phyloP scores from a whole-genome alignment of 1,140 invertebrate genomes.

The Drosophila biarmipes region DNA sequence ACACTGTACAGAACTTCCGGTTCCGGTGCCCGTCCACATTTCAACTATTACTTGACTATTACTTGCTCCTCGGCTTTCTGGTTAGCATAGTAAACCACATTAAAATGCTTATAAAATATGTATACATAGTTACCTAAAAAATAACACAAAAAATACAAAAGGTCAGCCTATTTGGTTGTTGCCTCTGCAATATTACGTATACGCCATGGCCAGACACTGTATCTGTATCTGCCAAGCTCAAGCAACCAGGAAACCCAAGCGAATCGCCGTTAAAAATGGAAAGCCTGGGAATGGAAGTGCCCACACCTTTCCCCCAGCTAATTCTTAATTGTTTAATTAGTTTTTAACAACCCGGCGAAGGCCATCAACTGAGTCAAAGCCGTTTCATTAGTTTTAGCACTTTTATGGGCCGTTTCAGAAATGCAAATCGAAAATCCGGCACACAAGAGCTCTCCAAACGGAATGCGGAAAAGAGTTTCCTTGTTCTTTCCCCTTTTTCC shows the following conservation, averaged over 20 bases:
- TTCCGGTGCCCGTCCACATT: constrained; percentile 25
- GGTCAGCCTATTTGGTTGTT: too few relatives aligned
- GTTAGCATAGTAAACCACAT: neutral
- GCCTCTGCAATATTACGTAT: constrained; percentile 1
- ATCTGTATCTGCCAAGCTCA: too few relatives aligned
- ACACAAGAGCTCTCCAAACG: constrained; percentile 11
- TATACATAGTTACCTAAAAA: neutral
- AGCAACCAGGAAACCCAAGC: too few relatives aligned
- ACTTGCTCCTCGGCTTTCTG: neutral
- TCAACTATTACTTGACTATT: too few relatives aligned
- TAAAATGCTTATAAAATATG: neutral
- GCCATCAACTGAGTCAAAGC: constrained; percentile 16
- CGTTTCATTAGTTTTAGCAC: constrained; percentile 23
- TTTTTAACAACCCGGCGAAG: neutral
- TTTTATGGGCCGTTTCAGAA: constrained; percentile 33
- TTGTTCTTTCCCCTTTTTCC: neutral
- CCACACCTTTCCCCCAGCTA: constrained; percentile 3
- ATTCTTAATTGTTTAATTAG: constrained; percentile 5
- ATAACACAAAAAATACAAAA: too few relatives aligned
- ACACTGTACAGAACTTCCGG: constrained; percentile 19
- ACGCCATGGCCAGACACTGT: neutral
- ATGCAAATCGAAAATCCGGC: constrained; percentile 27
- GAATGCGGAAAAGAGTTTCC: constrained; percentile 14
- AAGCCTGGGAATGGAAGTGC: neutral
- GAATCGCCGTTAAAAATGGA: neutral